Evolutionary conservation across 2,888 invertebrate genomes (phyloP), one percentile per base, ranked within the genome.

Genomic region (Epinotia nisella): DNA sequence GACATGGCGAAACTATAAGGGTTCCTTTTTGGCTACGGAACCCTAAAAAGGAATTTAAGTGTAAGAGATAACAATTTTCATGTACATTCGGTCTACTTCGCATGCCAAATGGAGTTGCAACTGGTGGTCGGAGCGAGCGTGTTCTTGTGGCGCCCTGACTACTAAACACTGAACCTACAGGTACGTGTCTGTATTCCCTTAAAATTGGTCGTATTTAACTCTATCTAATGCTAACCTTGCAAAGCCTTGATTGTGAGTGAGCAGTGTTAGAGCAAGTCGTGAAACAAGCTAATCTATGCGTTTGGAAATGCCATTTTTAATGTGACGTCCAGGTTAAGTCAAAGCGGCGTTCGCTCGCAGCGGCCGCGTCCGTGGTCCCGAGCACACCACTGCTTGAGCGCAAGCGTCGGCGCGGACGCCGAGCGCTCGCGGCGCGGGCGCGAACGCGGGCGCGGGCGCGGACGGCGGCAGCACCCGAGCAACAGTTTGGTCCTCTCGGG

Each of bases 401-500:
- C 35, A 51, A 51, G 58, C 24, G 45, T 3, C 58, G 69, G 78
- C 78, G 77, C 77, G 75, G 73, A 77, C 76, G 70, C 72, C 75
- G 80, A 84, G 85, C 75, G 68, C 71, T 60, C 51, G 64, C 68
- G 29, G 69, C 69, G 51, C 24, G 67, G 70, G 77, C 77, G 78
- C 78, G 74, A 74, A 75, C 76, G 74, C 29, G 74, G 73, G 79
- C 85, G 85, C 76, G 51, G 68, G 72, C 19, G 62, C 21, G 41
- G 35, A 21, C 39, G 55, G 68, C 56, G 67, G 67, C 49, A 21
- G 68, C 58, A 74, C 73, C 70, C 67, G 68, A 77, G 83, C 87
- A 83, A 86, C 87, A 85, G 83, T 80, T 88, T 88, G 88, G 88
- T 88, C 88, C 83, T 84, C 84, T 80, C 85, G 82, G 82, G 81